Evolutionary conservation across 2,113 vertebrate species (phyloP).

Genomic region (Pollimyrus isidori): DNA sequence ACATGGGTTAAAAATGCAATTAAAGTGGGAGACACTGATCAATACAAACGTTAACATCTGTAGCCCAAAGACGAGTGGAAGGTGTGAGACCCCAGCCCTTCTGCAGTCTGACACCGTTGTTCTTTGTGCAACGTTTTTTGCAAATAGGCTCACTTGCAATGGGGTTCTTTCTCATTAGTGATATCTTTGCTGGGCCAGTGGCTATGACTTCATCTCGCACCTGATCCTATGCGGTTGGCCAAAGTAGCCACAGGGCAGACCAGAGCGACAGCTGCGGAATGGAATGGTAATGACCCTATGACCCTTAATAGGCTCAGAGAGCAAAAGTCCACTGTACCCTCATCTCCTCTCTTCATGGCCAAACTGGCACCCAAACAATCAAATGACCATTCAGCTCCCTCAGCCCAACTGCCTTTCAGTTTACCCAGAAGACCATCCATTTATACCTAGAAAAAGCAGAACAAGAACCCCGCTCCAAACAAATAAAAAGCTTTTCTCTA

Average conservation of each 20-base stretch:
- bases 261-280: neutral
- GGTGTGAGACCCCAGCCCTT: neutral
- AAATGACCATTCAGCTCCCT: neutral
- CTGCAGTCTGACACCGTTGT: neutral
- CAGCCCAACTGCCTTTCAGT: neutral
- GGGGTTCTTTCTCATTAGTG: neutral
- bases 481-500: neutral
- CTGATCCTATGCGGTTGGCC: neutral
- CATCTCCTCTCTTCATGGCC: neutral
- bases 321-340: neutral
- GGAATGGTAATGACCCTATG: neutral
- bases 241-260: neutral
- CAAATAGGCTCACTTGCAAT: neutral
- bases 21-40: neutral
- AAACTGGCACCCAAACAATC: neutral
- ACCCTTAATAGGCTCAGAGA: neutral
- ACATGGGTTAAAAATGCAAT: neutral
- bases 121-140: neutral
- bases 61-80: neutral
- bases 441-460: neutral
- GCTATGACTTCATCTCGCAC: neutral
- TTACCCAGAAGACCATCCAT: neutral
- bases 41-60: neutral
- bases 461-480: neutral
- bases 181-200: neutral